Evolutionary conservation across 2,113 vertebrate species (phyloP).

Genomic region (Stomatorhinus ivindoensis): DNA sequence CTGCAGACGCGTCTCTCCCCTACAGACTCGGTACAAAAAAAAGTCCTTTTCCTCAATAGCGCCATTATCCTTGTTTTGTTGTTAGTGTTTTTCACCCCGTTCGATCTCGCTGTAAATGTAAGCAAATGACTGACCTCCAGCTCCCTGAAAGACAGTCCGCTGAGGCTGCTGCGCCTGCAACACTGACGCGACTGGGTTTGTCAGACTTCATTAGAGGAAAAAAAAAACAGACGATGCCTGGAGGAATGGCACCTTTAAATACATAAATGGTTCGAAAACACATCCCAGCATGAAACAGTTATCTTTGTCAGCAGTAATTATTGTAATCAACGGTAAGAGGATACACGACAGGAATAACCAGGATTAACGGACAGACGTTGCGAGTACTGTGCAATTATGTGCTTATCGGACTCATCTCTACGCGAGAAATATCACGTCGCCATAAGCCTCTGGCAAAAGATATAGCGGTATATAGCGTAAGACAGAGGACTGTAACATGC

Average conservation of each 20-base stretch:
- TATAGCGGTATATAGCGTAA: not conserved
- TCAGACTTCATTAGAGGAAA: not conserved
- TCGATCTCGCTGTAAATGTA: too few species aligned
- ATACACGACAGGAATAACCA: not conserved
- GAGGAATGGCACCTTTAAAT: slow-evolving; percentile 22
- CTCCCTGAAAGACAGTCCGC: not conserved
- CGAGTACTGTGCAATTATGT: slow-evolving; percentile 31
- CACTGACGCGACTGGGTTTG: not conserved
- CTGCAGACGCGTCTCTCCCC: not conserved
- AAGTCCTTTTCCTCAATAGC: not conserved
- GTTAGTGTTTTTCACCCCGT: not conserved
- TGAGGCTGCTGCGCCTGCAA: not conserved
- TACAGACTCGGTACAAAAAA: not conserved
- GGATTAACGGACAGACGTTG: slow-evolving; percentile 18
- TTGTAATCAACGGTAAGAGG: not conserved
- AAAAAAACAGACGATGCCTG: not conserved
- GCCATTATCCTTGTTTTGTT: not conserved
- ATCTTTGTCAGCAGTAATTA: not conserved
- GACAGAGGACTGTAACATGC: not conserved
- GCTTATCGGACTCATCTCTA: slow-evolving; percentile 29
- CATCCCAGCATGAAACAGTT: not conserved
- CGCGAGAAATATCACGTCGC: slow-evolving; percentile 13
- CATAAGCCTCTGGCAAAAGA: not conserved
- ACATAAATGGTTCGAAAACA: slow-evolving; percentile 6
- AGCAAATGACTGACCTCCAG: not conserved